Base-by-base conservation (phyloP, 2,113 vertebrate genomes). In the Illadopsis cleaveri region DNA sequence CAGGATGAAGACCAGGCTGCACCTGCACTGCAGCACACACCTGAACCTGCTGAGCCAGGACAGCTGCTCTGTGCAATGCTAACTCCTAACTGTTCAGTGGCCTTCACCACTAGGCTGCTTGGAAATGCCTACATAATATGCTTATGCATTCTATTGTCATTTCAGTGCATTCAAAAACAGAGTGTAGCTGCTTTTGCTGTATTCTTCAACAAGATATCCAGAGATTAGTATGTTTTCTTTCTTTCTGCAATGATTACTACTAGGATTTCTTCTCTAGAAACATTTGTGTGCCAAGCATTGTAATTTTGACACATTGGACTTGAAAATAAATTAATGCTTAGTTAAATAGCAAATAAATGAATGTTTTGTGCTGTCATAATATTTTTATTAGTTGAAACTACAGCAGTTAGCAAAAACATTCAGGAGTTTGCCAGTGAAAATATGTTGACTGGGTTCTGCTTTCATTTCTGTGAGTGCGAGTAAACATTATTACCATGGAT, bases 331-430 rank as follows among this genome's bases (percentile, higher is more conserved):
- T 87, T 65, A 86, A 85, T 42, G 21, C 16, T 37, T 73, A 53
- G 19, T 38, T 75, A 66, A 88, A 57, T 86, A 48, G 25, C 33
- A 81, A 57, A 28, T 89, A 93, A 97, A 76, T 40, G 12, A 92
- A 72, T 86, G 40, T 16, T 93, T 87, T 91, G 45, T 66, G 56
- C 68, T 86, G 72, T 80, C 94, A 92, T 66, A 82, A 94, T 96
- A 83, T 95, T 97, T 97, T 91, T 56, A 48, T 79, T 91, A 86
- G 68, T 66, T 77, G 65, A 65, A 96, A 96, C 60, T 60, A 31
- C 51, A 75, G 22, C 81, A 79, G 58, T 84, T 92, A 89, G 48
- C 56, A 84, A 86, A 88, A 93, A 82, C 25, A 31, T 64, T 71
- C 53, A 58, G n/a, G 53, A 92, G 40, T 12, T 53, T 85, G 71